These are phyloP conservation scores for Lordiphosa collinella DNA, from an alignment of 1,140 invertebrate species.

Conservation along the genomic window DNA sequence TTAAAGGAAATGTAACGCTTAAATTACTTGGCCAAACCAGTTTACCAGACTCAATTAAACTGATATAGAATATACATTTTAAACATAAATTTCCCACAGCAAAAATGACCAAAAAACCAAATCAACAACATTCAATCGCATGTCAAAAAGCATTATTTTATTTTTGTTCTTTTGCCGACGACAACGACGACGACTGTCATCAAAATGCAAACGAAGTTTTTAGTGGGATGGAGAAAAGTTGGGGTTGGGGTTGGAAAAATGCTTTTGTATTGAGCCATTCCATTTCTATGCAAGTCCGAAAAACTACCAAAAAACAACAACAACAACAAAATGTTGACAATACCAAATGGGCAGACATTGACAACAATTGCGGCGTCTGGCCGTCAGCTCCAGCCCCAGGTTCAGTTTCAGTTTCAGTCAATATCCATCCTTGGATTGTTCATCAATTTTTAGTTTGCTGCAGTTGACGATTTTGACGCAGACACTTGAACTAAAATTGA, in stretches of 20 bases:
- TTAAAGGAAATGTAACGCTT: slow-evolving; percentile 73
- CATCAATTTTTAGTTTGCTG: slow-evolving; percentile 65
- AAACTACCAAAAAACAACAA: slow-evolving; percentile 11
- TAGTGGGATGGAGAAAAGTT: too few species aligned
- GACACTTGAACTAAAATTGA: slow-evolving; percentile 55
- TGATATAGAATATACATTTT: slow-evolving; percentile 34
- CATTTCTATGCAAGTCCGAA: slow-evolving; percentile 29
- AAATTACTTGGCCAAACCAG: slow-evolving; percentile 58
- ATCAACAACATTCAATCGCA: slow-evolving; percentile 73
- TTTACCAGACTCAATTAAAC: slow-evolving; percentile 16
- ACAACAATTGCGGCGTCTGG: slow-evolving; percentile 57
- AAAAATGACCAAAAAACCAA: slow-evolving; percentile 39
- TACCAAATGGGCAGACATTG: slow-evolving; percentile 32
- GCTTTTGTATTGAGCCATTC: slow-evolving; percentile 52
- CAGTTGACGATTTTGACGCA: slow-evolving; percentile 52
- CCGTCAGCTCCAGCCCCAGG: slow-evolving; percentile 22
- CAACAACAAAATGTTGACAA: slow-evolving; percentile 38
- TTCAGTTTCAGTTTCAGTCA: neutral
- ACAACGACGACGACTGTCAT: slow-evolving; percentile 57
- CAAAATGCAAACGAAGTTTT: slow-evolving; percentile 75
- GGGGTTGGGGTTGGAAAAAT: slow-evolving; percentile 22
- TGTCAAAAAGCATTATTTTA: slow-evolving; percentile 67
- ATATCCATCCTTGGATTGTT: slow-evolving; percentile 59
- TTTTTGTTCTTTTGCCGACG: slow-evolving; percentile 18
- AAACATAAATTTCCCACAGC: slow-evolving; percentile 36